Evolutionary conservation across 2,113 vertebrate species (phyloP), one percentile per base, ranked within the genome.

Genomic region (Sitta europaea): DNA sequence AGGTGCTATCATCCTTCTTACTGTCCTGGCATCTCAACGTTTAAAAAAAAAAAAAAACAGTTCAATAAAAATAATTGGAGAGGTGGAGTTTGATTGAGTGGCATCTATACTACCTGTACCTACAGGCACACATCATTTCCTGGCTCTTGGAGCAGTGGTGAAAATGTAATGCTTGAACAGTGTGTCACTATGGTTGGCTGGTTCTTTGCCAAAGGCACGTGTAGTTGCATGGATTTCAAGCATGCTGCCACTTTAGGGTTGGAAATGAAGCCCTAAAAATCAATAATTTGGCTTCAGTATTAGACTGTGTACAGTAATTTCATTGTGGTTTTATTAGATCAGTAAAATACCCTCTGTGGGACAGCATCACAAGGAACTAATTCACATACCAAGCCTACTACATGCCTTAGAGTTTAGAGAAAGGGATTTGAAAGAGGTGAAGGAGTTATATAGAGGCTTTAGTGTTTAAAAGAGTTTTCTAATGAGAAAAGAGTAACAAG

Each of bases 281-380:
- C 91, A 96, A 92, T 97, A 97, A 86, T 86, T 97, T 86, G 66
- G n/a, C 78, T 96, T 87, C 80, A 63, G 80, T 87, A 87, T 97
- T 75, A 90, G 75, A 79, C 82, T 71, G 40, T 96, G 87, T 97
- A 96, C 76, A 91, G 74, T 93, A 88, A 96, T 98, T 97, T 97
- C 95, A 58, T 88, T 97, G 92, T 92, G 72, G 91, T 97, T 97
- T 97, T 96, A 97, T 91, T 93, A 79, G 86, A 95, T 91, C 94
- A 58, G 88, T 97, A 97, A 95, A 97, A 92, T 86, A 85, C 59
- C 78, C 61, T 33, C 94, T 63, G 73, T 78, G 86, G 94, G 84
- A 96, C 62, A 86, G 21, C 66, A 87, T 79, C 86, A 95, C 87
- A 91, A 95, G 88, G 82, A 97, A 74, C 68, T 88, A 93, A 94